Base-by-base conservation (phyloP, 2,113 vertebrate genomes). In the Epinephelus moara region DNA sequence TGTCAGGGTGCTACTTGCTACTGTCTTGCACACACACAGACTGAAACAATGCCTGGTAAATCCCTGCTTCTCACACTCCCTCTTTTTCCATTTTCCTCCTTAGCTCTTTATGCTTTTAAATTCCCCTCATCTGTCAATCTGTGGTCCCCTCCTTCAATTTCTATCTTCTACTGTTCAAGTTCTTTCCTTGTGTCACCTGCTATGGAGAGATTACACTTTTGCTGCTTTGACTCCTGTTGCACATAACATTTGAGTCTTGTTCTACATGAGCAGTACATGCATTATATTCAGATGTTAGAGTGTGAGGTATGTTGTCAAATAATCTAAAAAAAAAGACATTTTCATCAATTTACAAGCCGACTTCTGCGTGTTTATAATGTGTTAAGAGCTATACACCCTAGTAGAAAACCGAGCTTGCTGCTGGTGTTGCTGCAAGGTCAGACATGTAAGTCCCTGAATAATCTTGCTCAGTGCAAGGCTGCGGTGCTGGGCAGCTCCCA, bases 401-500 rank as follows among this genome's bases (percentile, higher is more conserved):
- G 42, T 15, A 18, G 25, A 63, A n/a, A 70, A 12, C 3, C 23
- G 23, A 62, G 19, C 18, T 17, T 42, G 17, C 53, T 52, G 63
- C n/a, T 69, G n/a, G 18, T 70, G n/a, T 37, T 52, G 33, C 14
- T 45, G 15, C 0, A 21, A 66, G 56, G 17, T 69, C 45, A 42
- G 63, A 25, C 23, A 23, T 30, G 21, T 25, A 23, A 61, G 57
- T 62, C 45, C 52, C 69, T 70, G 57, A 74, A 49, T 86, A 21
- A 52, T 66, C 7, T 30, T 77, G 15, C 55, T 81, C 59, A 66
- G 64, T 81, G 42, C 73, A 53, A 87, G 55, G 77, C 50, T 62
- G 75, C 70, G 61, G 80, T 50, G 63, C 57, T 66, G 21, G 45
- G 53, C 53, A 60, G 45, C 42, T 61, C 63, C 45, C 62, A 25